Conservation (phyloP, 2,888 invertebrate species). For the Odontomyia ornata region DNA sequence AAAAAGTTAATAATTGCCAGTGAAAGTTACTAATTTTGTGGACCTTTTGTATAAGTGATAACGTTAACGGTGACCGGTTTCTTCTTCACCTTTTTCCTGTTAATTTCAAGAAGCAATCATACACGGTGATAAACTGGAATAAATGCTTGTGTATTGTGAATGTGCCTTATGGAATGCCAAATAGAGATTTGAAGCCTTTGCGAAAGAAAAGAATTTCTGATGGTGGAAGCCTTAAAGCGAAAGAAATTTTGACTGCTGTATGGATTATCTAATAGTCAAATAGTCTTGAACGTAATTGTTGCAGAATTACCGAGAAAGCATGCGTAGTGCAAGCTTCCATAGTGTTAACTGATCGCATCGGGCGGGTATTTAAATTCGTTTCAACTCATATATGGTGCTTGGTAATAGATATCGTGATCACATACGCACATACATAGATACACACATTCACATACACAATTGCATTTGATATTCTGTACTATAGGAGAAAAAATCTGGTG, state of each 20-base stretch:
- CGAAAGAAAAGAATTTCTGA: background rate
- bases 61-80: background rate
- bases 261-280: conserved; percentile 18
- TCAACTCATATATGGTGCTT: conserved; percentile 62
- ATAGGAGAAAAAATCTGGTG: background rate
- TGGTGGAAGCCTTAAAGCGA: background rate
- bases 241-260: background rate
- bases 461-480: background rate
- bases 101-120: conserved; percentile 25
- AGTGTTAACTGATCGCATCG: conserved; percentile 2
- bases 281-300: background rate
- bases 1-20: background rate
- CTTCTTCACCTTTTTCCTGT: background rate
- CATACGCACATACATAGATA: conserved; percentile 51
- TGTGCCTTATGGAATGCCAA: background rate
- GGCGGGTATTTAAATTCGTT: conserved; percentile 26
- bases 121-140: background rate
- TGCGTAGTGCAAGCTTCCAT: background rate
- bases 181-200: background rate
- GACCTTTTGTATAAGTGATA: background rate
- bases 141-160: conserved; percentile 30
- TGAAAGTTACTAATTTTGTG: conserved; percentile 12
- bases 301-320: background rate
- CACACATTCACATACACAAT: conserved; percentile 52
- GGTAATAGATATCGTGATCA: conserved; percentile 59